Evolutionary conservation across 2,797 vertebrate species (phyloP).

Genomic region (Nyctibius grandis): DNA sequence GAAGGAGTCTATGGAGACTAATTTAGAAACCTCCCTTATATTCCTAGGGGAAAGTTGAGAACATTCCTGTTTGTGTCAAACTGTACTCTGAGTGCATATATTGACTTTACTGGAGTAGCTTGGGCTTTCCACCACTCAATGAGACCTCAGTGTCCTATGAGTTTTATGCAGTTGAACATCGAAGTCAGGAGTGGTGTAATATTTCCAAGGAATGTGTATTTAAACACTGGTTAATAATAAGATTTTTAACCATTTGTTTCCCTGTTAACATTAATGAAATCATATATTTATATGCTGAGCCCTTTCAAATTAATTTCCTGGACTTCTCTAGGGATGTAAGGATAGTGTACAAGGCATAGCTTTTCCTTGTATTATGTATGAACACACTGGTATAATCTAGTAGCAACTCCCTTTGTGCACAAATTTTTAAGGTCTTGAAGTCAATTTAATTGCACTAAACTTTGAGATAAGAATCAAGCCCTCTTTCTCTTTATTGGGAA

Average conservation of each 20-base stretch:
- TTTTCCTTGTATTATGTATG: neutral
- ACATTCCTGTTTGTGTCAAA: neutral
- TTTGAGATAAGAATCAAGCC: neutral
- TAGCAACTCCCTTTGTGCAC: neutral
- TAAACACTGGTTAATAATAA: neutral
- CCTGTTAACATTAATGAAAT: neutral
- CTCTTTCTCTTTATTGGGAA: neutral
- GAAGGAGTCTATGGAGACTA: neutral
- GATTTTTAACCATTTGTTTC: slow-evolving; percentile 1
- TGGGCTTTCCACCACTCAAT: neutral
- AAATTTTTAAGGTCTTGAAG: neutral
- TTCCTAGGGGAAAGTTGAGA: neutral
- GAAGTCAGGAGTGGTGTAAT: neutral
- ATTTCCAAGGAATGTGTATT: neutral
- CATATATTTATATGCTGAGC: neutral
- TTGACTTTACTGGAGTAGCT: neutral
- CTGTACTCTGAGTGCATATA: neutral
- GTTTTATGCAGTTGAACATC: neutral
- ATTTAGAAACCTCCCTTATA: neutral
- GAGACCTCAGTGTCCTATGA: neutral
- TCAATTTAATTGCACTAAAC: neutral
- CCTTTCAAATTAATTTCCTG: neutral
- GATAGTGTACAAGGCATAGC: neutral
- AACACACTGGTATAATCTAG: neutral
- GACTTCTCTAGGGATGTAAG: neutral